A percentile compares a stretch with the other conserved stretches of the same genome.
phyloP scores from a whole-genome alignment of 2,113 vertebrate genomes.

The Periophthalmodon schlosseri region DNA sequence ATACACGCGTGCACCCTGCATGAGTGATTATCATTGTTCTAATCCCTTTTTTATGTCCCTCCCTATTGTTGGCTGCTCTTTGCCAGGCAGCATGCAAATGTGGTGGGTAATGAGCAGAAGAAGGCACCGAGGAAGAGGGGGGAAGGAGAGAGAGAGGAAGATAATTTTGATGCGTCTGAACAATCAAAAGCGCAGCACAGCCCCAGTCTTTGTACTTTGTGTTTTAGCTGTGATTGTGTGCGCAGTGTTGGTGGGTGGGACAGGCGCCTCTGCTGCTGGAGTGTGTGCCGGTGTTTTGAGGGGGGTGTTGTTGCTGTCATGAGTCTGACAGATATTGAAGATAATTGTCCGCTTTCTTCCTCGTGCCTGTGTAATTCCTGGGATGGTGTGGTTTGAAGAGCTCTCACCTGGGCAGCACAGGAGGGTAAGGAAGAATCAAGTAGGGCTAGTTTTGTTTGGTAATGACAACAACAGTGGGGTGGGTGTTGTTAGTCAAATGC shows the following conservation, averaged over 20 bases:
- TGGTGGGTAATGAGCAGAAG: constrained; percentile 77
- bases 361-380: constrained; percentile 77
- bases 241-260: constrained; percentile 43
- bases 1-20: constrained; percentile 37
- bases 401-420: constrained; percentile 75
- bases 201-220: constrained; percentile 75
- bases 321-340: constrained; percentile 83
- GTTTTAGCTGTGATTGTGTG: constrained; percentile 57
- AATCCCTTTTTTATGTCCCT: constrained; percentile 78
- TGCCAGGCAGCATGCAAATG: constrained; percentile 79
- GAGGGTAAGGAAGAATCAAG: constrained; percentile 52
- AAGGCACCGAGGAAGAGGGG: constrained; percentile 53
- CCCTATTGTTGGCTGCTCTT: constrained; percentile 67
- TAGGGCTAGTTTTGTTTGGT: constrained; percentile 43
- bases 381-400: constrained; percentile 65
- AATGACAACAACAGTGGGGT: constrained; percentile 43
- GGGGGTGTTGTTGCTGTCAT: constrained; percentile 72
- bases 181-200: constrained; percentile 77
- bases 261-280: constrained; percentile 12
- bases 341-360: constrained; percentile 82
- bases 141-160: constrained; percentile 46
- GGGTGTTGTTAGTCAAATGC: constrained; percentile 47
- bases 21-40: constrained; percentile 75
- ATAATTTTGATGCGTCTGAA: constrained; percentile 73
- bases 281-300: neutral